phyloP scores from a whole-genome alignment of 1,140 invertebrate genomes.

The Conus ventricosus region DNA sequence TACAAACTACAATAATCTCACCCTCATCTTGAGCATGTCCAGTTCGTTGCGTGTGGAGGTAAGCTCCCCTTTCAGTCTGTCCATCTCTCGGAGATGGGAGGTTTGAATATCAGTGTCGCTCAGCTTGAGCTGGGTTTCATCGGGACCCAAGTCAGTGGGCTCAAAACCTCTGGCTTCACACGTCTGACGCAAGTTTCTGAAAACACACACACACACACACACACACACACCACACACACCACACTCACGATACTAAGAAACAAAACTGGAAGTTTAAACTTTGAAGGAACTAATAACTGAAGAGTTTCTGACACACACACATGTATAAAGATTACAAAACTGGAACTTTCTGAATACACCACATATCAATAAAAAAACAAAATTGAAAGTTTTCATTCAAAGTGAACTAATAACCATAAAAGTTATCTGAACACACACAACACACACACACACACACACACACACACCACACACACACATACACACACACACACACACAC shows the following conservation, averaged over 20 bases:
- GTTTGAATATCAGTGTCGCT: conserved; percentile 67
- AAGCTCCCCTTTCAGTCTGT: conserved; percentile 60
- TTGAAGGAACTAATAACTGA: not conserved
- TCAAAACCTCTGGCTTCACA: conserved; percentile 64
- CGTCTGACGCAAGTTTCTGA: conserved; percentile 63
- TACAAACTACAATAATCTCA: conserved; percentile 30
- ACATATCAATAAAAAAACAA: too few relatives aligned
- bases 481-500: too few relatives aligned
- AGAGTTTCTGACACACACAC: not conserved
- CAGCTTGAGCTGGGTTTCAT: conserved; percentile 64
- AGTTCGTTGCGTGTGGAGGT: conserved; percentile 51
- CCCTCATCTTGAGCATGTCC: conserved; percentile 60
- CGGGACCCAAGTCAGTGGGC: conserved; percentile 68
- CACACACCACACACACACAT: too few relatives aligned
- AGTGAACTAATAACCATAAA: too few relatives aligned
- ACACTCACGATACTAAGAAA: not conserved
- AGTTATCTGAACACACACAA: too few relatives aligned
- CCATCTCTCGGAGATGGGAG: conserved; percentile 67
- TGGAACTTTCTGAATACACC: too few relatives aligned
- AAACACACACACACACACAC: not conserved
- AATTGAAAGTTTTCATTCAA: too few relatives aligned
- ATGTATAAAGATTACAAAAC: too few relatives aligned
- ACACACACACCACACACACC: too few relatives aligned
- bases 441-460: too few relatives aligned
- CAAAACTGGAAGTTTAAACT: not conserved